phyloP scores from a whole-genome alignment of 2,113 vertebrate species.

The Albula goreensis region DNA sequence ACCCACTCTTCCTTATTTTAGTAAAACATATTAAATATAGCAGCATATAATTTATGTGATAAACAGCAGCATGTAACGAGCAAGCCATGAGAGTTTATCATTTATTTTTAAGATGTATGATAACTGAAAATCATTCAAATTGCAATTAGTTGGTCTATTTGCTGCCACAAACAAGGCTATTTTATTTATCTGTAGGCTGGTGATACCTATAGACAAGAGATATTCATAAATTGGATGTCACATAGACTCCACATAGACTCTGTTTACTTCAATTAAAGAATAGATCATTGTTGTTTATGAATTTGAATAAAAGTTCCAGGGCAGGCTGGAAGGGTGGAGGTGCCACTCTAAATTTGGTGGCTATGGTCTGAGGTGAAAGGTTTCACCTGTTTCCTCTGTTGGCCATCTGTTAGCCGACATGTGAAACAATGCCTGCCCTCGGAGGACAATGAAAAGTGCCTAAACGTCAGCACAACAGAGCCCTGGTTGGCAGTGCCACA shows the following conservation, averaged over 20 bases:
- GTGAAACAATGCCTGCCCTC: constrained; percentile 23
- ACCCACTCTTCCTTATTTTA: neutral
- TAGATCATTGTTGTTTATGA: too few relatives aligned
- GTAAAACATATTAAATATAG: neutral
- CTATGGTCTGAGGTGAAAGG: neutral
- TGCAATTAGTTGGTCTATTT: too few relatives aligned
- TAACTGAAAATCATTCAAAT: too few relatives aligned
- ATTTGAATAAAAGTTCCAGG: too few relatives aligned
- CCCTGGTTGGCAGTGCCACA: constrained; percentile 12
- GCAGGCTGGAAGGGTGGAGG: neutral
- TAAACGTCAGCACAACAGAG: constrained; percentile 21
- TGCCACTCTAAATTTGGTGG: constrained; percentile 18
- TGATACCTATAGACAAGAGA: neutral
- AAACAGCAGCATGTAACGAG: neutral
- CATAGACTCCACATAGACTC: neutral
- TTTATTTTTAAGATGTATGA: too few relatives aligned
- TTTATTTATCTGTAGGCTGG: neutral
- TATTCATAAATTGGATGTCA: neutral
- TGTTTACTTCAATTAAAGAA: too few relatives aligned
- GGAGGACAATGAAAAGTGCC: constrained; percentile 5
- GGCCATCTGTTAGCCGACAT: constrained; percentile 33
- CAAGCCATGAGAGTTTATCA: too few relatives aligned
- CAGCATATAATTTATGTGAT: neutral
- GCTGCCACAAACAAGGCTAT: too few relatives aligned
- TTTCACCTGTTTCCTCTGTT: constrained; percentile 25